Conservation (phyloP, 2,797 vertebrate genomes). For the Pipistrellus nathusii region DNA sequence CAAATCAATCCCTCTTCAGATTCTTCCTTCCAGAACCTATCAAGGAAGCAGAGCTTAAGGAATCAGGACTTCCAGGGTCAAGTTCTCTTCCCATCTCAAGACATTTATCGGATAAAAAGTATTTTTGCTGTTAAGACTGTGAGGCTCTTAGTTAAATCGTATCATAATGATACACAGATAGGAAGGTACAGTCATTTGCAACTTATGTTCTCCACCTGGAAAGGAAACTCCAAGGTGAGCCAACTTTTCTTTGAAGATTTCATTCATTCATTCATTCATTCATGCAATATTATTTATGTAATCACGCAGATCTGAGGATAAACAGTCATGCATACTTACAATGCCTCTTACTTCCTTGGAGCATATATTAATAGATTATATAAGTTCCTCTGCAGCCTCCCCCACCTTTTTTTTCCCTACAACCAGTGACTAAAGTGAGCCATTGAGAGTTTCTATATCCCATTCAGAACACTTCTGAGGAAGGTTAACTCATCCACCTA, state of each 20-base stretch:
- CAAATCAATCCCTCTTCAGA: not conserved
- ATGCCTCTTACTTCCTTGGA: not conserved
- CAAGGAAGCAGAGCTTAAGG: not conserved
- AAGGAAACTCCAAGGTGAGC: not conserved
- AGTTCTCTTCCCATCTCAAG: not conserved
- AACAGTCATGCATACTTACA: not conserved
- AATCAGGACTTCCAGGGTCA: constrained; percentile 3
- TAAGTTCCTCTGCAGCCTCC: not conserved
- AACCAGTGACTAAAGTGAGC: not conserved
- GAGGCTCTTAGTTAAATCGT: not conserved
- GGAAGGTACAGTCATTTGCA: not conserved
- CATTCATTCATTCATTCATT: not conserved
- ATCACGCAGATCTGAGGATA: not conserved
- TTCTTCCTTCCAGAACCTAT: not conserved
- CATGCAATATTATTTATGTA: not conserved
- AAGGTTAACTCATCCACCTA: not conserved
- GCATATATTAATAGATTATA: not conserved
- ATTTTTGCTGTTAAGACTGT: not conserved
- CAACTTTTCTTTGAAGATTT: constrained; percentile 25
- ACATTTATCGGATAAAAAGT: not conserved
- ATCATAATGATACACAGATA: not conserved
- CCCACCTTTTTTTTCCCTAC: not conserved
- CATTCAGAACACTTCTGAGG: not conserved
- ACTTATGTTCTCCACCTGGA: not conserved
- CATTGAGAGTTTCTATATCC: not conserved